These are phyloP conservation scores for Acinonyx jubatus DNA, from an alignment of 2,113 vertebrate genomes.

Conservation along the genomic window DNA sequence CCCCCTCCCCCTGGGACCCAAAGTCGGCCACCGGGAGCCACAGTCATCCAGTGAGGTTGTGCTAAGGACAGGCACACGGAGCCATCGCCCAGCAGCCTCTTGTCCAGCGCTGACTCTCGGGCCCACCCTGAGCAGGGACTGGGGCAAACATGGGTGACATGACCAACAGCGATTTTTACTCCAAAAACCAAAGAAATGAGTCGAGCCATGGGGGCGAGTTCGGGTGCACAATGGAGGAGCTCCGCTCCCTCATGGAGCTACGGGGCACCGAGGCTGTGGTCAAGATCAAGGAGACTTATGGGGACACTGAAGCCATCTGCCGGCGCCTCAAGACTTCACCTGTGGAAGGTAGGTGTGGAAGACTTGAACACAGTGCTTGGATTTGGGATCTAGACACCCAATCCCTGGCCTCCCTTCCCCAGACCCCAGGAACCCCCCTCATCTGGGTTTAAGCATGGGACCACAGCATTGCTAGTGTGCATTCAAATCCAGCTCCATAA, in stretches of 20 bases:
- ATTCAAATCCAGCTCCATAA: not conserved
- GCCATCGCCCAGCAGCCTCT: slow-evolving; percentile 68
- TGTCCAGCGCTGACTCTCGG: slow-evolving; percentile 75
- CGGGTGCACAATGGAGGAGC: slow-evolving; percentile 95
- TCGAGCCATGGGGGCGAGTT: slow-evolving; percentile 93
- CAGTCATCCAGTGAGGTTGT: slow-evolving; percentile 32
- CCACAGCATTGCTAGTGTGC: no score
- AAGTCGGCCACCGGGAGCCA: not conserved
- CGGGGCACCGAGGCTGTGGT: slow-evolving; percentile 96
- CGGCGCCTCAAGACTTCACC: slow-evolving; percentile 95
- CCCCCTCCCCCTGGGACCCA: not conserved
- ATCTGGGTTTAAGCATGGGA: not conserved
- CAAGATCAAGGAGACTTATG: slow-evolving; percentile 98
- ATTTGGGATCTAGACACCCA: not conserved
- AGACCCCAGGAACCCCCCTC: not conserved
- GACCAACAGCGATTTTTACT: slow-evolving; percentile 99
- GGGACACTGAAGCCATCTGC: slow-evolving; percentile 95
- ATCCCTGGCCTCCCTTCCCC: not conserved
- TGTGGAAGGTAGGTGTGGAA: slow-evolving; percentile 91
- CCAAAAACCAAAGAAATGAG: slow-evolving; percentile 99
- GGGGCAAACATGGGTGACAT: slow-evolving; percentile 96
- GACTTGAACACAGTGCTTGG: not conserved
- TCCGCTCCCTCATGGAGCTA: slow-evolving; percentile 98
- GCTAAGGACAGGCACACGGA: slow-evolving; percentile 71
- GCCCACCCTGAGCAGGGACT: slow-evolving; percentile 77